Base-by-base conservation (phyloP, 2,888 invertebrate genomes). In the Acleris emargana region DNA sequence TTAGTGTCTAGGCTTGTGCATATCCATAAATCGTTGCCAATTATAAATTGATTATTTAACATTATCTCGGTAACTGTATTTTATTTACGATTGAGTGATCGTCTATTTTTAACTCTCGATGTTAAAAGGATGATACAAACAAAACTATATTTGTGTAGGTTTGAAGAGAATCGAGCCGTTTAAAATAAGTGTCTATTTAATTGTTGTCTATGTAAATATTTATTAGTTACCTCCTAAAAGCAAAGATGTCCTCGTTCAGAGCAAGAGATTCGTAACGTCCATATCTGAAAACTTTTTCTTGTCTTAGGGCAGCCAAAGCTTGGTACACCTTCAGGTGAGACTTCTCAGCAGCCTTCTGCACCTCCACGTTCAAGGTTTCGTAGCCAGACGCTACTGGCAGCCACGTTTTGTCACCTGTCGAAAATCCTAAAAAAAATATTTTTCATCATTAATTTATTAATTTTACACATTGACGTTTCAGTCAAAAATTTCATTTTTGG, bases 251-350 rank as follows among this genome's bases (percentile, higher is more conserved):
- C 0, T 93, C 80, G 54, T 93, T 92, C 5, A 94, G 67, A 16
- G 94, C 93, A 68, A 92, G 79, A 5, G 95, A 93, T 25, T 87
- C 84, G 47, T 94, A 91, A 50, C 89, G 88, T 3, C 95, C 95
- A 25, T 89, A 76, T 73, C 87, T 86, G 52, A 95, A 83, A 0
- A 93, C 91, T 0, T 90, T 86, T 5, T 89, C 80, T 64, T 93
- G 86, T 16, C 95, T 93, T 6, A 96, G 80, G 11, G 81, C 72
- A 1, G 94, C 84, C 18, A 96, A 76, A 0, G 90, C 81, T 73
- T 94, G 91, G 78, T 96, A 96, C 13, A 95, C 86, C 69, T 94
- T 94, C 67, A 94, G 93, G 70, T 95, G 94, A 28, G 95, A 95
- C 42, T 86, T 84, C 0, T 80, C 77, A 0, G 83, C 82, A 6